Evolutionary conservation across 2,797 vertebrate genomes (phyloP), one percentile per base, ranked within the genome.

Genomic region (Sitta carolinensis): DNA sequence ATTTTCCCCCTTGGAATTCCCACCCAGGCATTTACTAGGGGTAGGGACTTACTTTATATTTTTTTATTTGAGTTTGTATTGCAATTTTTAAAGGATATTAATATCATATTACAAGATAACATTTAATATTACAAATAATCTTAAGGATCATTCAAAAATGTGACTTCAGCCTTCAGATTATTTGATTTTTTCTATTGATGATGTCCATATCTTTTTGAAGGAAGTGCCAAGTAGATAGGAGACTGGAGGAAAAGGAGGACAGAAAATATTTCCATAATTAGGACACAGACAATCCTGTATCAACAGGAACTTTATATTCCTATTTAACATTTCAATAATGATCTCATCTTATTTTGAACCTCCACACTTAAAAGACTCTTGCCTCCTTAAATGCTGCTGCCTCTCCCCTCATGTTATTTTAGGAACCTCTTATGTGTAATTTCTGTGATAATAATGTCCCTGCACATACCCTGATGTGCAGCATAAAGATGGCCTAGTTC

Each of bases 401-500:
- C 74, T 89, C 72, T 83, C 47, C 48, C 45, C 20, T 29, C 15
- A 2, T 36, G 62, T 92, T 93, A 92, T 95, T 94, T 96, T 93
- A 91, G 90, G 88, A 90, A 80, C 32, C 54, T 88, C 47, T 90
- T 87, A 59, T 30, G 67, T 76, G 70, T 79, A 84, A 70, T 92
- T 94, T 90, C 78, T 89, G 79, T 84, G 93, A 95, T 96, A 90
- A 52, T 93, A 95, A 87, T 1, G 0, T 72, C 90, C 77, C 23
- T 76, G 64, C 80, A 78, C 82, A 42, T 29, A 79, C 47, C 57
- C 55, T 86, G 89, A 91, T 0, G 21, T 80, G 92, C 86, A 87
- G 79, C 26, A 63, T 20, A 77, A 79, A 63, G 82, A 42, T 95
- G 96, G 90, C 94, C 96, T 76, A 94, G 70, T 95, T 97, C 89